Evolutionary conservation across 2,113 vertebrate species (phyloP).

Genomic region (Prunella himalayana): DNA sequence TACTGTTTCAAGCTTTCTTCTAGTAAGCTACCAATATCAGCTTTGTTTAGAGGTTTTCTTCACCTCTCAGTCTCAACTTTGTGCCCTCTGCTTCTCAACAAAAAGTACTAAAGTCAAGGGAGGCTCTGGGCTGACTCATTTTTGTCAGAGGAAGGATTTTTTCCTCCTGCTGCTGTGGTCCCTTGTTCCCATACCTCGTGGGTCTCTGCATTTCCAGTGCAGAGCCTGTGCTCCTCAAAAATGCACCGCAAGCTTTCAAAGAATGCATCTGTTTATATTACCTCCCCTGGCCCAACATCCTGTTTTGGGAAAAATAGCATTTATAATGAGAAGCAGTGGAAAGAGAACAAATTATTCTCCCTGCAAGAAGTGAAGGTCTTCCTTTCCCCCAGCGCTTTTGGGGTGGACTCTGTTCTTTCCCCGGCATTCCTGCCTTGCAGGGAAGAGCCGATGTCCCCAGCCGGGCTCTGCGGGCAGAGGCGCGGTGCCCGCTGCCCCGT

Average conservation of each 20-base stretch:
- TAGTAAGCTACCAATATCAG: neutral
- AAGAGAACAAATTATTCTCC: neutral
- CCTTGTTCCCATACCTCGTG: neutral
- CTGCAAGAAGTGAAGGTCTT: neutral
- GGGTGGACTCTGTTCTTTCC: neutral
- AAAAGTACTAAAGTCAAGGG: neutral
- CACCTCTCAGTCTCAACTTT: neutral
- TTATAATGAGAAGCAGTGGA: neutral
- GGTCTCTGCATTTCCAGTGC: neutral
- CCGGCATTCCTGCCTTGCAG: neutral
- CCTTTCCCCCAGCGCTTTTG: neutral
- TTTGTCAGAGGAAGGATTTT: neutral
- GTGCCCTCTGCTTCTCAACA: neutral
- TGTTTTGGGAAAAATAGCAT: constrained; percentile 13
- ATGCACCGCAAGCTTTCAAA: neutral
- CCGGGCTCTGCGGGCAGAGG: neutral
- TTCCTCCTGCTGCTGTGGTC: neutral
- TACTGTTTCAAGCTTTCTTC: neutral
- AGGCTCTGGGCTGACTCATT: neutral
- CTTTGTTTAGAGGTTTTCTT: neutral
- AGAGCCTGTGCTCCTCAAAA: neutral
- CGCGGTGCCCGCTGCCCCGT: neutral
- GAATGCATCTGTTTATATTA: constrained; percentile 31
- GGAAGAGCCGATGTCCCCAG: rapidly evolving
- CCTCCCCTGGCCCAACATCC: constrained; percentile 19